Percentiles rank a stretch among this genome's conserved stretches.
Conservation (phyloP, 2,113 vertebrate genomes). For the Dunckerocampus dactyliophorus region DNA sequence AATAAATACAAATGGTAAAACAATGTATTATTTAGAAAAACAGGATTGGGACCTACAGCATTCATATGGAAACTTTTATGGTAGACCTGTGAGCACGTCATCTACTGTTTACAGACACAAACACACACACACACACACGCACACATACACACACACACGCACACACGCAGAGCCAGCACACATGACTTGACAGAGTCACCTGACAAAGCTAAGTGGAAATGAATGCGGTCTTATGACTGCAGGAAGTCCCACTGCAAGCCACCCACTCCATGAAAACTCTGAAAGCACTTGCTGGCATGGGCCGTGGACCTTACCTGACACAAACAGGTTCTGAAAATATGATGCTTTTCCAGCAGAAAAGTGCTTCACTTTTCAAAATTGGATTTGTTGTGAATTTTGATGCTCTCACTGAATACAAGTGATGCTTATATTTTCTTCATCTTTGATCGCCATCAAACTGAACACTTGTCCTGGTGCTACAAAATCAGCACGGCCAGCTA, state of each 20-base stretch:
- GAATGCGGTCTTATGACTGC: conserved; percentile 66
- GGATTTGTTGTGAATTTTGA: too few species aligned
- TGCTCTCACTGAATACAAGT: too few species aligned
- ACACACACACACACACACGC: neutral
- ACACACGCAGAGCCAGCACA: conserved; percentile 25
- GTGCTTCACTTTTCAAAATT: too few species aligned
- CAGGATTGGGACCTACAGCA: too few species aligned
- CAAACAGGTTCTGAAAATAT: neutral
- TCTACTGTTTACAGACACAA: neutral
- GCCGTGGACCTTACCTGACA: neutral
- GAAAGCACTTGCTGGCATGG: neutral
- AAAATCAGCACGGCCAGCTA: too few species aligned
- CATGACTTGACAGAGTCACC: conserved; percentile 64
- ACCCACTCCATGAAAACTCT: conserved; percentile 11
- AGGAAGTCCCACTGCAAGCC: conserved; percentile 23
- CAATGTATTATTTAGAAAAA: too few species aligned
- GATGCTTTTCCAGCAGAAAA: neutral
- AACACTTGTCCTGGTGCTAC: too few species aligned
- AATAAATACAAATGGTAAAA: too few species aligned
- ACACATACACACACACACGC: neutral
- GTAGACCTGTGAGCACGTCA: too few species aligned
- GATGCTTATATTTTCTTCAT: too few species aligned
- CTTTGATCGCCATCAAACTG: too few species aligned
- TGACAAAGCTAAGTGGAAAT: conserved; percentile 65
- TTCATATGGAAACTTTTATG: too few species aligned